Evolutionary conservation across 30 jellyfish, hydroid and myxozoan species (phyloP).

Genomic region (Chrysaora quinquecirrha): DNA sequence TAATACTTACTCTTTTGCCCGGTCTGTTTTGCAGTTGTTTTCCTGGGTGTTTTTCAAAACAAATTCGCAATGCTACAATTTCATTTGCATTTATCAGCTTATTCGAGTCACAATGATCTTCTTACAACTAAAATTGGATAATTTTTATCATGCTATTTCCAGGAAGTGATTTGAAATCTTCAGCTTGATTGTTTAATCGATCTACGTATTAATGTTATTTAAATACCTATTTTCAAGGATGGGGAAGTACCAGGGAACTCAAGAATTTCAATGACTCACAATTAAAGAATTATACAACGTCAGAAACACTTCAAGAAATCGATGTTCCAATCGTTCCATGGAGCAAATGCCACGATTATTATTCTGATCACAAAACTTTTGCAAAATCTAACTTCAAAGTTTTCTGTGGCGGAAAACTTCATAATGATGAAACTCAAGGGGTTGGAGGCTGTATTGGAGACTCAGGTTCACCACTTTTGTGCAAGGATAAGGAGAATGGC

Average conservation of each 20-base stretch:
- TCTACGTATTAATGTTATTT: no score
- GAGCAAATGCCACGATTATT: conserved; percentile 36
- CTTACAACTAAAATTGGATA: no score
- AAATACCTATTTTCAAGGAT: conserved; percentile 59
- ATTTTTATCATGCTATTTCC: no score
- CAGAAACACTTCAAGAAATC: conserved; percentile 43
- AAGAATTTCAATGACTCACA: conserved; percentile 3
- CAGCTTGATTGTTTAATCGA: no score
- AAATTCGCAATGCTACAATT: no score
- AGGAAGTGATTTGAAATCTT: no score
- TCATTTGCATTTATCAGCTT: no score
- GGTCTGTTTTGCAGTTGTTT: no score
- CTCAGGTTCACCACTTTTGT: conserved; percentile 57
- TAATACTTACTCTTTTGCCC: no score
- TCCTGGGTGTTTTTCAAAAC: no score
- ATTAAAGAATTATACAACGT: conserved; percentile 10
- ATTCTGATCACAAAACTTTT: conserved; percentile 25
- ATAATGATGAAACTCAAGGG: background rate
- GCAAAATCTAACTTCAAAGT: conserved; percentile 33
- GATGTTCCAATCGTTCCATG: conserved; percentile 51
- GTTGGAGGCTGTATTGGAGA: conserved; percentile 69
- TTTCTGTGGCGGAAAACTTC: conserved; percentile 51
- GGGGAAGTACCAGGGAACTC: conserved; percentile 37
- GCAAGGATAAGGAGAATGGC: conserved; percentile 13
- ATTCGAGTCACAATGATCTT: no score